Evolutionary conservation across 2,113 vertebrate species (phyloP).

Genomic region (Malurus cyaneus): DNA sequence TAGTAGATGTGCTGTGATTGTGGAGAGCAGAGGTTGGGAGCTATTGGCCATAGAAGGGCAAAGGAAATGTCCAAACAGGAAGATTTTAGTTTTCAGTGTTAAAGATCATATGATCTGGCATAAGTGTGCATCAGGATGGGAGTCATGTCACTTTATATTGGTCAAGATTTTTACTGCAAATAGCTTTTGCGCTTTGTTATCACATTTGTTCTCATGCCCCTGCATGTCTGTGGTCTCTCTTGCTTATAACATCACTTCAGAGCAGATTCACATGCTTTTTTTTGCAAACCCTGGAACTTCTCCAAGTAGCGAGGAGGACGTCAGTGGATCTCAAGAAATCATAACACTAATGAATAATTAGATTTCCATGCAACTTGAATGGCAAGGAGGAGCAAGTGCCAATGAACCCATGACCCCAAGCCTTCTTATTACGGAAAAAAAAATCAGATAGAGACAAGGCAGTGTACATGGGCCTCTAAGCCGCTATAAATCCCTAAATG

Average conservation of each 20-base stretch:
- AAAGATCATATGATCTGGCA: background rate
- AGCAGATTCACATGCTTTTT: background rate
- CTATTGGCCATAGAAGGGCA: background rate
- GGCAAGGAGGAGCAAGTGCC: background rate
- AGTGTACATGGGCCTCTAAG: constrained; percentile 52
- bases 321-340: background rate
- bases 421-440: constrained; percentile 54
- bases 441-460: constrained; percentile 55
- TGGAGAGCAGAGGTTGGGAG: background rate
- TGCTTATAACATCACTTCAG: background rate
- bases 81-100: background rate
- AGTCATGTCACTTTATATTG: background rate
- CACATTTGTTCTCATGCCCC: background rate
- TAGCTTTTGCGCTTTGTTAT: background rate
- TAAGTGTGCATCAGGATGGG: background rate
- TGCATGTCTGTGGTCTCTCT: background rate
- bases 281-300: background rate
- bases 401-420: constrained; percentile 2
- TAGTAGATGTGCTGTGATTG: background rate
- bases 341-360: background rate
- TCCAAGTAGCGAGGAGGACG: background rate
- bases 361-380: background rate
- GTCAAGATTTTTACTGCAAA: background rate
- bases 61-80: background rate
- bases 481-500: constrained; percentile 67